Evolutionary conservation across 2,113 vertebrate species (phyloP), one percentile per base, ranked within the genome.

Genomic region (Lophochroa leadbeateri): DNA sequence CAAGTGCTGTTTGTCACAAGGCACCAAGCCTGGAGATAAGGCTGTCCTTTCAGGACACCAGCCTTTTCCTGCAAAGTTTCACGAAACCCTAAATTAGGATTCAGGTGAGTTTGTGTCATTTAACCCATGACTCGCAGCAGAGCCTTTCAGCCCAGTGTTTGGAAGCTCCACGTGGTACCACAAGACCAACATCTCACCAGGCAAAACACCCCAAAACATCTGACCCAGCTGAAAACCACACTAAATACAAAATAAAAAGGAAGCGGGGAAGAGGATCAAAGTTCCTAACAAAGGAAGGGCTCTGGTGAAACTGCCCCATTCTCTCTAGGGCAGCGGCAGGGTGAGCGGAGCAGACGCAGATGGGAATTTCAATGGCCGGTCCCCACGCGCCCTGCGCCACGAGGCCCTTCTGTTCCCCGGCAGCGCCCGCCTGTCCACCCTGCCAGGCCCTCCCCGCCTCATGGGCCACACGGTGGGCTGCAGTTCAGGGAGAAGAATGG

Each of bases 341-440:
- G 24, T 1, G 8, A 92, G 67, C 5, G 0, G 79, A 92, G 87
- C 96, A 90, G 96, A 93, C 81, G 84, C 92, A 86, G 91, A 61
- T 7, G 41, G 90, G 82, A 88, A 93, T 96, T 95, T 92, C 93
- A 96, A 90, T 85, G 93, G 95, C 90, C 5, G 3, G 82, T 91
- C 91, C 92, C 94, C 43, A 23, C 2, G 9, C 31, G 8, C 77
- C 75, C 65, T 20, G 64, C 4, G 1, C 91, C 96, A 88, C 8
- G 80, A 97, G 96, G 92, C 91, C 90, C 87, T 77, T 82, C 92
- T 95, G 95, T 88, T 94, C 88, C 81, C 89, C 87, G 4, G 77
- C 82, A 49, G 92, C 4, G 1, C 63, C 67, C 17, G 4, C 63
- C 1, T 3, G 1, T 27, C 58, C 81, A 35, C 79, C 72, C 82